Evolutionary conservation across 1,140 invertebrate species (phyloP).

Genomic region (Zophobas morio): DNA sequence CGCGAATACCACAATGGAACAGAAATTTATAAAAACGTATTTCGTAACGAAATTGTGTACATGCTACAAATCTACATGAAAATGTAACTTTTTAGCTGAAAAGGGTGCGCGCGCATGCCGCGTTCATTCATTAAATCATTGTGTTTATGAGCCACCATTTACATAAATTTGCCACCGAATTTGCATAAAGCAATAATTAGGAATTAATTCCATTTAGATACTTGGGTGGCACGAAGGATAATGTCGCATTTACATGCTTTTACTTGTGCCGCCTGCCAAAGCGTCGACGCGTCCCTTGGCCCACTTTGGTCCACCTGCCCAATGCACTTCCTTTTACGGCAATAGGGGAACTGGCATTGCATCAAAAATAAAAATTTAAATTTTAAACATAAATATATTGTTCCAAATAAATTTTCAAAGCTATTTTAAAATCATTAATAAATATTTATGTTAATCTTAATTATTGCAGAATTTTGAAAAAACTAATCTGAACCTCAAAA

Average conservation of each 20-base stretch:
- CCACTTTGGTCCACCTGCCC: neutral
- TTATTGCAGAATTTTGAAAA: too few relatives aligned
- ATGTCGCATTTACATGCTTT: constrained; percentile 24
- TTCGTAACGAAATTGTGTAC: constrained; percentile 26
- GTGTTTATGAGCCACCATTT: constrained; percentile 30
- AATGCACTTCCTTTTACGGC: too few relatives aligned
- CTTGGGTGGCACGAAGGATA: constrained; percentile 37
- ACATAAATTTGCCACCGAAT: constrained; percentile 38
- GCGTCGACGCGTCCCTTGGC: neutral
- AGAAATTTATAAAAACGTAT: constrained; percentile 18
- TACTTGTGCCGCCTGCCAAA: constrained; percentile 1
- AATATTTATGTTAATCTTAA: too few relatives aligned
- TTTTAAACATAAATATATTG: too few relatives aligned
- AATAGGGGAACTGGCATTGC: too few relatives aligned
- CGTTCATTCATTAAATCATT: constrained; percentile 38
- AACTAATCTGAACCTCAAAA: too few relatives aligned
- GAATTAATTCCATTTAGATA: constrained; percentile 26
- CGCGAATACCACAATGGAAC: constrained; percentile 21
- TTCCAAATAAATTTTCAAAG: too few relatives aligned
- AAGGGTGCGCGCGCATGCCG: neutral
- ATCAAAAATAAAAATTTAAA: too few relatives aligned
- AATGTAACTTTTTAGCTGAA: constrained; percentile 13
- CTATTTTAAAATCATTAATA: too few relatives aligned
- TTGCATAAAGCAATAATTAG: constrained; percentile 38
- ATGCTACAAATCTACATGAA: constrained; percentile 19